Evolutionary conservation across 2,113 vertebrate species (phyloP), one percentile per base, ranked within the genome.

Genomic region (Perccottus glenii): DNA sequence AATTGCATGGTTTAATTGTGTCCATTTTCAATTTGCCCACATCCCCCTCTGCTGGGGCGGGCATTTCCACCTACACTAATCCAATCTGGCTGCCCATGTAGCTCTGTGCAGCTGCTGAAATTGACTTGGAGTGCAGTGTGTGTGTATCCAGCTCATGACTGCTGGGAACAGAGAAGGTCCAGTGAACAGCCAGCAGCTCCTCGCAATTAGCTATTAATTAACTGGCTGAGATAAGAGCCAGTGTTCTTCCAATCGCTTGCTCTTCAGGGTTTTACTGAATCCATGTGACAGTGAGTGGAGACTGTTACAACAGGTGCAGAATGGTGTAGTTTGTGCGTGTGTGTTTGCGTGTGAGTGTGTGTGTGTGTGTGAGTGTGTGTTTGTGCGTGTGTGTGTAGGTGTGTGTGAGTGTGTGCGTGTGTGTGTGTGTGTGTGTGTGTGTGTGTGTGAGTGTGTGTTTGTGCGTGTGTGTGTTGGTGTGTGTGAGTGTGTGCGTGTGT

Each of bases 11-110:
- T 85, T 83, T 88, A 73, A 84, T 80, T 83, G 51, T 75, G 73
- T 50, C 73, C 64, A 60, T 77, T 84, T 82, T 83, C 79, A 73
- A 77, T 88, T 83, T 87, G 77, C 76, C 73, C 70, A 63, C 67
- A 71, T 77, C 50, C 70, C 19, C 47, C 56, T 73, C 76, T 69
- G 55, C 46, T 32, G 66, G 59, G 58, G 64, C 55, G 53, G 60
- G 73, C 65, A 77, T 88, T 88, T 88, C 77, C 80, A 83, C 84
- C 79, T 77, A 40, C 69, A 55, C 77, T 82, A 89, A 89, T 87
- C 72, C 81, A 85, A 85, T 86, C 74, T 81, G 87, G 77, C 80
- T 60, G 40, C 35, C 71, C 66, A 57, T 3, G 16, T 74, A 49
- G 47, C 68, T 27, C 57, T 69, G 69, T 57, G 60, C 67, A n/a